Evolutionary conservation across 2,113 vertebrate species (phyloP).

Genomic region (Verasper variegatus): DNA sequence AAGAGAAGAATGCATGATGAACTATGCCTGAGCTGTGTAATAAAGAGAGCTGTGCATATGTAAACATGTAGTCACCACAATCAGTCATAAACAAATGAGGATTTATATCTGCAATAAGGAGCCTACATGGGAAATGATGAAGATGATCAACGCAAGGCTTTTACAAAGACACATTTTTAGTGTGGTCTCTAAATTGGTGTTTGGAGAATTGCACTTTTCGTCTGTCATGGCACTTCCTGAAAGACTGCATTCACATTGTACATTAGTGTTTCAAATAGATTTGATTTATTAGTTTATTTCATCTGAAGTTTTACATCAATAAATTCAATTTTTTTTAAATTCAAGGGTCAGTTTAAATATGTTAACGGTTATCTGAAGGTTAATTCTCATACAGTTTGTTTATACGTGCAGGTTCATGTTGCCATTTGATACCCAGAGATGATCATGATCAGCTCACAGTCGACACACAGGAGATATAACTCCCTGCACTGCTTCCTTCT

Average conservation of each 20-base stretch:
- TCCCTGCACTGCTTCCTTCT: not conserved
- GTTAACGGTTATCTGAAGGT: no score
- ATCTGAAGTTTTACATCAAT: conserved; percentile 13
- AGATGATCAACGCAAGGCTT: conserved; percentile 62
- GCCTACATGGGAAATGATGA: conserved; percentile 54
- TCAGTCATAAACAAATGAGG: conserved; percentile 74
- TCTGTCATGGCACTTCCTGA: conserved; percentile 18
- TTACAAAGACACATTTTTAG: conserved; percentile 41
- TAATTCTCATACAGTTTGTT: no score
- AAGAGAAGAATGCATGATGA: conserved; percentile 60
- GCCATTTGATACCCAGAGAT: not conserved
- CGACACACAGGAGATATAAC: not conserved
- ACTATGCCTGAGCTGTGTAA: conserved; percentile 52
- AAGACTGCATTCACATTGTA: conserved; percentile 11
- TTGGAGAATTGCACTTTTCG: conserved; percentile 35
- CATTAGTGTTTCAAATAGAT: conserved; percentile 19
- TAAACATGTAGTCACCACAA: conserved; percentile 67
- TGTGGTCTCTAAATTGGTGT: conserved; percentile 44
- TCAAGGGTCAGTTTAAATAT: not conserved
- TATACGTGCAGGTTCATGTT: no score
- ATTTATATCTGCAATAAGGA: conserved; percentile 80
- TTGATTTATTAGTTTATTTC: conserved; percentile 27
- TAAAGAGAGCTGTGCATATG: conserved; percentile 69
- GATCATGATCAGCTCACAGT: conserved; percentile 2
- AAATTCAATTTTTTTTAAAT: conserved; percentile 18